phyloP scores from a whole-genome alignment of 2,113 vertebrate species.

The Ceratotherium simum region DNA sequence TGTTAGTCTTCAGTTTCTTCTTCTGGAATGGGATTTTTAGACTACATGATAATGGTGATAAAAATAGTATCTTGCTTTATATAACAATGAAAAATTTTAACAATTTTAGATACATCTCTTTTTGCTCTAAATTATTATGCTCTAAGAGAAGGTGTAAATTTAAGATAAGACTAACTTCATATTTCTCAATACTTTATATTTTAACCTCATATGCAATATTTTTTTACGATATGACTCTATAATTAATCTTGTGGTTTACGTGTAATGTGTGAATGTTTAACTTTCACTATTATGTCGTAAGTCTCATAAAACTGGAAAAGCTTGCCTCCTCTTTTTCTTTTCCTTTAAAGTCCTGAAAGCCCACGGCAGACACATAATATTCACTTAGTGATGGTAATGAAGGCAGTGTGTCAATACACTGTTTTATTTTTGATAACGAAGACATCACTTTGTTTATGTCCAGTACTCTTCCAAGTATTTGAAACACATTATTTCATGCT shows the following conservation, averaged over 20 bases:
- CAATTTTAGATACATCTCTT: background rate
- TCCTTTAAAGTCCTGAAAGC: background rate
- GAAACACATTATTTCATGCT: background rate
- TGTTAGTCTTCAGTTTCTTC: background rate
- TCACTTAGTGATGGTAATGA: background rate
- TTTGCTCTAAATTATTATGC: conserved; percentile 1
- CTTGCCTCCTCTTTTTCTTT: background rate
- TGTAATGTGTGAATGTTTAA: background rate
- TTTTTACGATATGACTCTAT: background rate
- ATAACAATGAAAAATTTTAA: background rate
- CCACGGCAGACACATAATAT: background rate
- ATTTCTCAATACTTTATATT: background rate
- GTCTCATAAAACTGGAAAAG: conserved; percentile 20
- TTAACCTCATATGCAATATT: background rate
- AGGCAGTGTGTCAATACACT: background rate
- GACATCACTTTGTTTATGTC: background rate
- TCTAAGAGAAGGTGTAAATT: background rate
- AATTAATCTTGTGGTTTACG: background rate
- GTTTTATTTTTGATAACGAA: background rate
- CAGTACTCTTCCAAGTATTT: background rate
- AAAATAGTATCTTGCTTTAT: background rate
- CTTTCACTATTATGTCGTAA: background rate
- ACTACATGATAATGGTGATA: background rate
- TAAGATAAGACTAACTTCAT: background rate
- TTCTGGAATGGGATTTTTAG: background rate